These are phyloP conservation scores for Portunus trituberculatus DNA, from an alignment of 1,140 invertebrate species.

Conservation along the genomic window DNA sequence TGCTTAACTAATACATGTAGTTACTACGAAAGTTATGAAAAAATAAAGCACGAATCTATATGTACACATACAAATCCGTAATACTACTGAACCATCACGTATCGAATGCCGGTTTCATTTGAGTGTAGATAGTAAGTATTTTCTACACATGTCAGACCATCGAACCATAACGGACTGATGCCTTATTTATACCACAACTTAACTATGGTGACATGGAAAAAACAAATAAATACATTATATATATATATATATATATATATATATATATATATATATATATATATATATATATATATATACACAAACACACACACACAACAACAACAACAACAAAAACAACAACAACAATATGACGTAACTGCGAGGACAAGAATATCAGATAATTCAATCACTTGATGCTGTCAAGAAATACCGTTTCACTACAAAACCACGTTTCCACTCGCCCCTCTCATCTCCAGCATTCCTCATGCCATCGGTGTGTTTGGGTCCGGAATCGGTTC, in stretches of 20 bases:
- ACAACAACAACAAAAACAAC: too few species aligned
- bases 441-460: neutral
- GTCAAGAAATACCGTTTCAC: neutral
- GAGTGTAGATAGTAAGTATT: too few species aligned
- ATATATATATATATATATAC: conserved; percentile 49
- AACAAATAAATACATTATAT: too few species aligned
- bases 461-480: neutral
- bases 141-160: neutral
- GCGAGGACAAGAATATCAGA: neutral
- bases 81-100: too few species aligned
- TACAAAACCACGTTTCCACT: neutral
- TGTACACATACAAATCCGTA: too few species aligned
- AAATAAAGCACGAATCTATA: too few species aligned
- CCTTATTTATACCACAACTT: neutral
- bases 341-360: neutral
- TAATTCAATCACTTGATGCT: neutral
- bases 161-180: neutral
- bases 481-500: neutral
- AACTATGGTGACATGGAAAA: neutral
- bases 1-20: too few species aligned
- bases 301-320: too few species aligned
- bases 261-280: conserved; percentile 51
- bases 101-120: too few species aligned
- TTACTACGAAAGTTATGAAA: too few species aligned
- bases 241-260: too few species aligned